phyloP scores from a whole-genome alignment of 2,888 invertebrate species.

The Metellina segmentata region DNA sequence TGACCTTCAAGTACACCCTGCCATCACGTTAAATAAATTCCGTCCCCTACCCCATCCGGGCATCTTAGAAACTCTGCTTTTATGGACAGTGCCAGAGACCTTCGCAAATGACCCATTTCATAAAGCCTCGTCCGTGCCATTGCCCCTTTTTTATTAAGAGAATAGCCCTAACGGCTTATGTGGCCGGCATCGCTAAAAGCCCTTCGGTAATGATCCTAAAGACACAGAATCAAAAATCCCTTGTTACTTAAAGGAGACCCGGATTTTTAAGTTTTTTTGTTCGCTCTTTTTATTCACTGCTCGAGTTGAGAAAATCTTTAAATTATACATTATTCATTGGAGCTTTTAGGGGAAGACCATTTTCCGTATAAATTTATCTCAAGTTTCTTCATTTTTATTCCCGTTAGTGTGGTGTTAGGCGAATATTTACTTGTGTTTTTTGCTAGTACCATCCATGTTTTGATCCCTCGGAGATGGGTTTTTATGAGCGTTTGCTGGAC shows the following conservation, averaged over 20 bases:
- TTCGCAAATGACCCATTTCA: constrained; percentile 65
- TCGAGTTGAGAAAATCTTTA: constrained; percentile 28
- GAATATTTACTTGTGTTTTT: background rate
- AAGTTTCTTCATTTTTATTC: constrained; percentile 1
- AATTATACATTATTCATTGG: constrained; percentile 67
- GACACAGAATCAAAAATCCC: constrained; percentile 55
- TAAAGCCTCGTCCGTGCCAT: constrained; percentile 32
- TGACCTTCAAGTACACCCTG: constrained; percentile 30
- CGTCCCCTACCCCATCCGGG: background rate
- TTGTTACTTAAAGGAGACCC: constrained; percentile 27
- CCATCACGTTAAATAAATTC: constrained; percentile 59
- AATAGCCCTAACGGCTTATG: constrained; percentile 32
- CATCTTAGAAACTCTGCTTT: constrained; percentile 46
- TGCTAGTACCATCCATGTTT: background rate
- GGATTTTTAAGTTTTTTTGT: constrained; percentile 19
- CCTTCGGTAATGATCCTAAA: constrained; percentile 48
- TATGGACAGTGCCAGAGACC: constrained; percentile 40
- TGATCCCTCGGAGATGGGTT: background rate
- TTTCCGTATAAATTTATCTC: constrained; percentile 38
- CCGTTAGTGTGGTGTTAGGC: constrained; percentile 14
- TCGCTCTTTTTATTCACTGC: constrained; percentile 6
- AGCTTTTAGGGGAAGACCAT: constrained; percentile 28
- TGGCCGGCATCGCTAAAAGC: constrained; percentile 48
- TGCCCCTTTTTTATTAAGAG: constrained; percentile 60
- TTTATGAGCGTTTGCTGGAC: constrained; percentile 3